Evolutionary conservation across 2,797 vertebrate genomes (phyloP).

Genomic region (Nasua narica): DNA sequence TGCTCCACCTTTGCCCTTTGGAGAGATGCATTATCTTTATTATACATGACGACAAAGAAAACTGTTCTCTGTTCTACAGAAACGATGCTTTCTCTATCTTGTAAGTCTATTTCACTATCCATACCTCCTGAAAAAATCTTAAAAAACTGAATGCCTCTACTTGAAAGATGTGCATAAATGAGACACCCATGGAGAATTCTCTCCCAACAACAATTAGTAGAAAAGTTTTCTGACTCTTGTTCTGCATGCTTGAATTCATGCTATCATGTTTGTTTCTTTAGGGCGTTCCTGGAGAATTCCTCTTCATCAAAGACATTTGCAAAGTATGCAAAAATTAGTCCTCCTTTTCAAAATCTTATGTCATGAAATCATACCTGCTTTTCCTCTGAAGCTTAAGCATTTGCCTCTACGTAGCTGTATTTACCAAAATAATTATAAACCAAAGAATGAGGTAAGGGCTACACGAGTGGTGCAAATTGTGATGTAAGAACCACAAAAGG

Average conservation of each 20-base stretch:
- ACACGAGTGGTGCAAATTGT: background rate
- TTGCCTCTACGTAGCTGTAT: background rate
- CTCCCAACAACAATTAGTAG: background rate
- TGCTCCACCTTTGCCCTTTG: background rate
- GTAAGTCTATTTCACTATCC: background rate
- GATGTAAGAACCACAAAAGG: background rate
- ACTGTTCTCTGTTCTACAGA: background rate
- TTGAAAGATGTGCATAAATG: background rate
- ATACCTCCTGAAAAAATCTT: background rate
- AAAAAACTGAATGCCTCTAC: background rate
- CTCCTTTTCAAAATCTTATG: background rate
- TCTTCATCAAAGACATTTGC: background rate
- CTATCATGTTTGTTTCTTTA: background rate
- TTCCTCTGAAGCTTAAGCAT: background rate
- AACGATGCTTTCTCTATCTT: background rate
- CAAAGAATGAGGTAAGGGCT: background rate
- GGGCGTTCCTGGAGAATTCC: background rate
- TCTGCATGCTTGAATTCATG: background rate
- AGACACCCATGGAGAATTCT: background rate
- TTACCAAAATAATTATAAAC: background rate
- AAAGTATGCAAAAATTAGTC: background rate
- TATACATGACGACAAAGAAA: background rate
- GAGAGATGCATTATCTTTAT: slow-evolving; percentile 1
- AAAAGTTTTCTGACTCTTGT: background rate
- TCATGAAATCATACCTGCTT: background rate